phyloP scores from a whole-genome alignment of 2,113 vertebrate genomes.

The Phocoena sinus region DNA sequence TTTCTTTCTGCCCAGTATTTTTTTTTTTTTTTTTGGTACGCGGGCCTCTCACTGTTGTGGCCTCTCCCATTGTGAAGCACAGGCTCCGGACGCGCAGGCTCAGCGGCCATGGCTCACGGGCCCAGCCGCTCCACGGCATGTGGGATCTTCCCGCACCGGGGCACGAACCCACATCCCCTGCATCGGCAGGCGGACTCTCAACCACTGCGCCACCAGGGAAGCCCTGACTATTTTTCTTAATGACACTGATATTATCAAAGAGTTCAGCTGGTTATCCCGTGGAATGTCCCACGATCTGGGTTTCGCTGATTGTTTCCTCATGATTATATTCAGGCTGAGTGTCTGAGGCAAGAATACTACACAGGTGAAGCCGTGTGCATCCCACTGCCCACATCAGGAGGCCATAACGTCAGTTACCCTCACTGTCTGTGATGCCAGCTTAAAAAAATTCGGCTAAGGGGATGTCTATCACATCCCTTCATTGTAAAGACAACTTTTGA shows the following conservation, averaged over 20 bases:
- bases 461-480: neutral
- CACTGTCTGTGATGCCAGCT: neutral
- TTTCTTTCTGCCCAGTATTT: neutral
- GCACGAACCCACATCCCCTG: no score
- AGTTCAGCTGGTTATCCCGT: neutral
- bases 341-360: neutral
- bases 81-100: no score
- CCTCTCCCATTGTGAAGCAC: no score
- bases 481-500: neutral
- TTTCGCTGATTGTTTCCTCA: neutral
- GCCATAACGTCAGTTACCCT: no score
- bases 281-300: neutral
- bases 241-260: neutral
- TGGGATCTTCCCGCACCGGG: no score
- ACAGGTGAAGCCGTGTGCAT: fast-evolving
- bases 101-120: no score
- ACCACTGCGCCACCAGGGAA: no score
- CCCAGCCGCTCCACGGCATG: no score
- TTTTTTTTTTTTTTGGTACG: no score
- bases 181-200: no score
- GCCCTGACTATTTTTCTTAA: neutral
- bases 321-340: neutral
- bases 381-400: neutral
- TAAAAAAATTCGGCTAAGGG: neutral
- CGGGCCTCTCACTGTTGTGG: no score